phyloP scores from a whole-genome alignment of 2,888 invertebrate genomes.

The Meganola albula region DNA sequence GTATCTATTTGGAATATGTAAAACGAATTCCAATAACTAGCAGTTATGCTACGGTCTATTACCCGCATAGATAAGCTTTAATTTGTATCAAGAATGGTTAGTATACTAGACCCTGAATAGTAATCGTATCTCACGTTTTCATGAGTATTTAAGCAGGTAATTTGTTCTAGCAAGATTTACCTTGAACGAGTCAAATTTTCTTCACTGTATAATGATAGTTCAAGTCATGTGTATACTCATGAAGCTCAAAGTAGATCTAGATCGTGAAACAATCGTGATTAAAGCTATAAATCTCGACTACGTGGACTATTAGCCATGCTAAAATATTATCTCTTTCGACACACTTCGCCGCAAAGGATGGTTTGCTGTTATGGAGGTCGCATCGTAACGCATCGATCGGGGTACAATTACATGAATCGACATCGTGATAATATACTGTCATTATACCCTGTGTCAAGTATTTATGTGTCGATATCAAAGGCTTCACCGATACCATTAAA shows the following conservation, averaged over 20 bases:
- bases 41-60: constrained; percentile 11
- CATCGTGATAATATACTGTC: constrained; percentile 54
- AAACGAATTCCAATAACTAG: constrained; percentile 16
- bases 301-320: constrained; percentile 23
- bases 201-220: too few species aligned
- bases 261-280: constrained; percentile 17
- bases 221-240: too few species aligned
- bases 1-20: constrained; percentile 23
- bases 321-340: constrained; percentile 35
- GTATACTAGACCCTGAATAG: too few species aligned
- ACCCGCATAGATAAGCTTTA: constrained; percentile 3
- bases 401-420: constrained; percentile 52
- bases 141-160: too few species aligned
- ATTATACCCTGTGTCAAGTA: constrained; percentile 46
- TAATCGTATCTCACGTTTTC: too few species aligned
- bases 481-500: constrained; percentile 10
- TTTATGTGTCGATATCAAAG: constrained; percentile 41
- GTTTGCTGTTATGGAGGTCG: constrained; percentile 45
- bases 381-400: constrained; percentile 45
- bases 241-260: too few species aligned
- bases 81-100: too few species aligned
- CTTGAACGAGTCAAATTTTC: too few species aligned
- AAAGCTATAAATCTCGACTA: constrained; percentile 15
- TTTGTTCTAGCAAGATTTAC: too few species aligned
- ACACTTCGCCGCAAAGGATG: constrained; percentile 37